Evolutionary conservation across 2,797 vertebrate species (phyloP).

Genomic region (Mareca penelope): DNA sequence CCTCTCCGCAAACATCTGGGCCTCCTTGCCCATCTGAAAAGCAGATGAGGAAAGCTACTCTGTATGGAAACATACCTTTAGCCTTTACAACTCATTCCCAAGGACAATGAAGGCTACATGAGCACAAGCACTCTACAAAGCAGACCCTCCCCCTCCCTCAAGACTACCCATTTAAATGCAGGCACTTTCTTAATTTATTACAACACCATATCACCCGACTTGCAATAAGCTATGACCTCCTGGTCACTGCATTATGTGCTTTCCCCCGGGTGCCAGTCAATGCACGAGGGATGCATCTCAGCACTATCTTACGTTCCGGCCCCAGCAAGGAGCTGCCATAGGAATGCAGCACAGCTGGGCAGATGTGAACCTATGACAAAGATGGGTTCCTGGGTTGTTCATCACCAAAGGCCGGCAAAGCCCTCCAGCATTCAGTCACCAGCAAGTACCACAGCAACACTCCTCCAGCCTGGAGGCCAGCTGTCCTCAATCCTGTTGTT

Average conservation of each 20-base stretch:
- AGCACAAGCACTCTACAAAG: neutral
- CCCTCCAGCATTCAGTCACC: neutral
- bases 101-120: neutral
- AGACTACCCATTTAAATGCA: neutral
- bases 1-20: neutral
- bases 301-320: accelerated
- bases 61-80: neutral
- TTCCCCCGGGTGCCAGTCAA: accelerated
- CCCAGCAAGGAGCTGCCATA: neutral
- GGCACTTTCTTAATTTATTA: neutral
- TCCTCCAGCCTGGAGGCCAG: neutral
- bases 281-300: accelerated
- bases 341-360: neutral
- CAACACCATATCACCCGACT: neutral
- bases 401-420: neutral
- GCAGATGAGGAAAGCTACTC: neutral
- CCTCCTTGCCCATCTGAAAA: neutral
- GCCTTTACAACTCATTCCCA: neutral
- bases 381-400: neutral
- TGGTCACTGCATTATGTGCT: accelerated
- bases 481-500: neutral
- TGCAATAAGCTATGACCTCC: neutral
- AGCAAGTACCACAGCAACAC: neutral
- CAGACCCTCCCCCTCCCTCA: neutral
- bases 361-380: neutral